Percentiles rank a stretch among this genome's conserved stretches.
Conservation (phyloP, 1,140 invertebrate genomes). For the Acyrthosiphon pisum region DNA sequence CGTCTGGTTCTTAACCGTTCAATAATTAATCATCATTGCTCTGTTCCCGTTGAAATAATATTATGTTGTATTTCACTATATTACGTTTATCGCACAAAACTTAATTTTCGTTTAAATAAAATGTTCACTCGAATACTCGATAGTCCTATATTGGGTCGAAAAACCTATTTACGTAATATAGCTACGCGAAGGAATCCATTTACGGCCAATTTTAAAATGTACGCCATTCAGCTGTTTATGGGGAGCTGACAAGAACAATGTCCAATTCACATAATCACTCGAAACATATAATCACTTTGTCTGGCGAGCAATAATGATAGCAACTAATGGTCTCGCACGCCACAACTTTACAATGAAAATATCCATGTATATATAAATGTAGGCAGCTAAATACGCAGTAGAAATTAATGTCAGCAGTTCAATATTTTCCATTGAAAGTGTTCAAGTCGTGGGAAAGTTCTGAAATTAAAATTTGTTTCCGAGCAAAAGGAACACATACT, state of each 20-base stretch:
- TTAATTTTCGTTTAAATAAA: not conserved
- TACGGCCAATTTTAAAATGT: not conserved
- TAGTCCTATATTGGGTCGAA: not conserved
- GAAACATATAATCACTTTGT: conserved; percentile 44
- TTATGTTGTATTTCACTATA: not conserved
- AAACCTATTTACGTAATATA: not conserved
- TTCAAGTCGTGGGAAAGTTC: not conserved
- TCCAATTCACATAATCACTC: conserved; percentile 12
- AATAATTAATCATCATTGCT: not conserved
- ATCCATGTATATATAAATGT: not conserved
- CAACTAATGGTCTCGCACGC: not conserved
- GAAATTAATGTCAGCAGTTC: not conserved
- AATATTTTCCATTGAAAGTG: not conserved
- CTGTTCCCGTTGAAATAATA: not conserved
- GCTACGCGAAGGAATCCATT: not conserved
- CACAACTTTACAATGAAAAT: conserved; percentile 33
- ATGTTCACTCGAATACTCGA: not conserved
- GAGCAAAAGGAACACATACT: not conserved
- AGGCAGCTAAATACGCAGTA: not conserved
- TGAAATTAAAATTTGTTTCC: not conserved
- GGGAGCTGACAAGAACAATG: conserved; percentile 11
- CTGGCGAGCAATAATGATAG: conserved; percentile 29
- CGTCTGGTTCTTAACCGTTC: not conserved
- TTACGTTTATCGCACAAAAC: not conserved
- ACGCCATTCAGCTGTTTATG: not conserved